These are phyloP conservation scores for Strix uralensis DNA, from an alignment of 2,113 vertebrate species.

Conservation along the genomic window DNA sequence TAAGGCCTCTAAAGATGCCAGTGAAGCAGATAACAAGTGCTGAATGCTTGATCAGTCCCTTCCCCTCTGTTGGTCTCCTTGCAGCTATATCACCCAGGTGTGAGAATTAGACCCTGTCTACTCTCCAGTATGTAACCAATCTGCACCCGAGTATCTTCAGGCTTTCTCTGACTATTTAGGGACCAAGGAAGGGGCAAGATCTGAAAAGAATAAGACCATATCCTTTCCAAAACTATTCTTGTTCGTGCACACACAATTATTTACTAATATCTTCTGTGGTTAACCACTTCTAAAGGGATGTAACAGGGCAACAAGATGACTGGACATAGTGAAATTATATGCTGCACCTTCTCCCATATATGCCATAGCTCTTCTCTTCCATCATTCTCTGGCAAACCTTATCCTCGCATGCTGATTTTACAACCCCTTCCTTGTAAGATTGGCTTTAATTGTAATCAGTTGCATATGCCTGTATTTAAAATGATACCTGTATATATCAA, in stretches of 20 bases:
- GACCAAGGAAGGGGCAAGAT: neutral
- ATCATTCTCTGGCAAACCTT: neutral
- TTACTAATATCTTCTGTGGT: neutral
- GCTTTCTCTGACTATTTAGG: neutral
- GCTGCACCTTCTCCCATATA: neutral
- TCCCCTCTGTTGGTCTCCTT: neutral
- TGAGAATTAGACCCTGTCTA: neutral
- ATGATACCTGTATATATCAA: neutral
- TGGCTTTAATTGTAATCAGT: neutral
- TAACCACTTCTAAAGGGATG: neutral
- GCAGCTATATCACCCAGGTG: neutral
- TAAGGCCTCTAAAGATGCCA: slow-evolving; percentile 34
- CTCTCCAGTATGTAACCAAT: neutral
- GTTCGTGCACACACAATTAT: neutral
- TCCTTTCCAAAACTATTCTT: neutral
- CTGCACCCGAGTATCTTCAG: neutral
- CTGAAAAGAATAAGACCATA: neutral
- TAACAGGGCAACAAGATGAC: neutral
- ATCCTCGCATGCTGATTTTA: neutral
- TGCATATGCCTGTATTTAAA: neutral
- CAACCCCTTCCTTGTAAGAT: neutral
- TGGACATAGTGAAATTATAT: neutral
- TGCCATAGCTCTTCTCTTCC: neutral
- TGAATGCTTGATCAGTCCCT: slow-evolving; percentile 35
- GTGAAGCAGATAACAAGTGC: neutral